Evolutionary conservation across 2,888 invertebrate genomes (phyloP).

Genomic region (Sericinus montela): DNA sequence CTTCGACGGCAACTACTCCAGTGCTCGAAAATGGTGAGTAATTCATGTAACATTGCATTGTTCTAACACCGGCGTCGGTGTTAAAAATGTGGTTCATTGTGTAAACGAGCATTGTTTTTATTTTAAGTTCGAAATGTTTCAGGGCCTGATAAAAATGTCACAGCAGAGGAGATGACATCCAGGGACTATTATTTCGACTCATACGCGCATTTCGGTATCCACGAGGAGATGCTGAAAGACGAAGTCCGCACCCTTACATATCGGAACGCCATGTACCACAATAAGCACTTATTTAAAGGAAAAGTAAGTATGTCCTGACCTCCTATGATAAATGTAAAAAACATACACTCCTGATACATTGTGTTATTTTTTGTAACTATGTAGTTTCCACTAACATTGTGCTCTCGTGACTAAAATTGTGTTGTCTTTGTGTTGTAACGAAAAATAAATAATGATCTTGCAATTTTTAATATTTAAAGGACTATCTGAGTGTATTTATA

Average conservation of each 20-base stretch:
- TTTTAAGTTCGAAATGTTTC: slow-evolving; percentile 30
- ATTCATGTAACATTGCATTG: slow-evolving; percentile 14
- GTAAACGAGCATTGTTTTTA: slow-evolving; percentile 27
- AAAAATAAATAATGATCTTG: no score
- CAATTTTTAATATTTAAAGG: no score
- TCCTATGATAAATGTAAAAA: no score
- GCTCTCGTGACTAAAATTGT: no score
- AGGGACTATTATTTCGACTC: slow-evolving; percentile 99
- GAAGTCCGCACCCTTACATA: slow-evolving; percentile 99
- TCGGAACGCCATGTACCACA: slow-evolving; percentile 99
- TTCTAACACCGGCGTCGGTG: slow-evolving; percentile 37
- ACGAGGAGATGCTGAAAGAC: slow-evolving; percentile 99
- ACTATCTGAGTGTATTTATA: no score
- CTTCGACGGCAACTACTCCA: slow-evolving; percentile 63
- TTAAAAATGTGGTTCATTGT: slow-evolving; percentile 62
- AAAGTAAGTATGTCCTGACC: slow-evolving; percentile 71
- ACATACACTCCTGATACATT: no score
- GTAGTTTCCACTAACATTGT: no score
- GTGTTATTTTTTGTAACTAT: no score
- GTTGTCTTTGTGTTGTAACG: no score
- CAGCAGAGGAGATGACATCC: slow-evolving; percentile 98
- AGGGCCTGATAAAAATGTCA: slow-evolving; percentile 77
- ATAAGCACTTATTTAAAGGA: slow-evolving; percentile 97
- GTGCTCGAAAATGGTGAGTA: slow-evolving; percentile 69
- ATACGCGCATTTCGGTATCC: slow-evolving; percentile 99